phyloP scores from a whole-genome alignment of 1,140 invertebrate genomes.

The Bombus waltoni region DNA sequence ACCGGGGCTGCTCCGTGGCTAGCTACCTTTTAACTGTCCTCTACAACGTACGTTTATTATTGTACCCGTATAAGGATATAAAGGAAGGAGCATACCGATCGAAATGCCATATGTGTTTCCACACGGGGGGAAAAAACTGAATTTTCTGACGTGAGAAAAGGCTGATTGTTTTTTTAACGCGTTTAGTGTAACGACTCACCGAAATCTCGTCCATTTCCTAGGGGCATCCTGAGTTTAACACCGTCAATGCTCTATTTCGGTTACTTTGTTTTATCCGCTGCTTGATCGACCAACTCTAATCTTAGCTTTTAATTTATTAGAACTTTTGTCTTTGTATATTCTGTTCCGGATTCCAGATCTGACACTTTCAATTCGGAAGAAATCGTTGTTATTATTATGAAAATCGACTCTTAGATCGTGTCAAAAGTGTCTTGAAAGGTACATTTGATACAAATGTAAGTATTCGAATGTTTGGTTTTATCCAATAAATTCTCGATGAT shows the following conservation, averaged over 20 bases:
- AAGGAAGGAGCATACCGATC: neutral
- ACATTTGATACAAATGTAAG: neutral
- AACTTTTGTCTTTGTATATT: neutral
- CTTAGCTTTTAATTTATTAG: neutral
- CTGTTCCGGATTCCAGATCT: neutral
- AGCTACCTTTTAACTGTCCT: neutral
- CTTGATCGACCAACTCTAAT: no score
- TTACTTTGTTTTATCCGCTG: neutral
- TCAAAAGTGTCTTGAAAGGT: neutral
- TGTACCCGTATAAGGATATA: constrained; percentile 16
- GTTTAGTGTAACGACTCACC: constrained; percentile 3
- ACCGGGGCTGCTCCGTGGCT: neutral
- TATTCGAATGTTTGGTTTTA: neutral
- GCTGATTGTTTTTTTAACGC: constrained; percentile 42
- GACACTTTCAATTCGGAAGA: neutral
- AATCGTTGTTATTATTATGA: neutral
- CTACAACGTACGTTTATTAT: neutral
- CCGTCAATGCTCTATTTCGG: neutral
- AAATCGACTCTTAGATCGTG: neutral
- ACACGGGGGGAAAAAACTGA: neutral
- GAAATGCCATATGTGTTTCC: constrained; percentile 59
- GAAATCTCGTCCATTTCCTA: neutral
- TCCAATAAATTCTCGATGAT: neutral
- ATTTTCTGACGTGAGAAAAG: constrained; percentile 47
- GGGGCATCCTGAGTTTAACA: neutral